Evolutionary conservation across 2,797 vertebrate species (phyloP).

Genomic region (Artibeus jamaicensis): DNA sequence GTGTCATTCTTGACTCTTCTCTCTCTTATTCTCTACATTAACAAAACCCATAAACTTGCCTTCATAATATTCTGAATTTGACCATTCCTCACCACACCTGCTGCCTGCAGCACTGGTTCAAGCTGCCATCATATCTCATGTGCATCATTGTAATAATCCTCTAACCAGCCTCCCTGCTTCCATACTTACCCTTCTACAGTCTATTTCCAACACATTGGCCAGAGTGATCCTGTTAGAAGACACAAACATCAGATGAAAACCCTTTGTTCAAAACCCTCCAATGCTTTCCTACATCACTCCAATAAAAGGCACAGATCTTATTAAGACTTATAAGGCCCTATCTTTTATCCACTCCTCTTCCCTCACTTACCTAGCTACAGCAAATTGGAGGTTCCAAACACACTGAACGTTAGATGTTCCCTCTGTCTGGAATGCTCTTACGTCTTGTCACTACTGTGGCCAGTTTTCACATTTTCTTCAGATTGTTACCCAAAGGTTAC

Average conservation of each 20-base stretch:
- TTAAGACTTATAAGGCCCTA: neutral
- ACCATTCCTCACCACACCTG: neutral
- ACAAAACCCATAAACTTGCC: neutral
- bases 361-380: neutral
- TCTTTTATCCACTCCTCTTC: neutral
- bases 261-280: neutral
- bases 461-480: neutral
- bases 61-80: neutral
- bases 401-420: neutral
- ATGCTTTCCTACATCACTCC: neutral
- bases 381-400: neutral
- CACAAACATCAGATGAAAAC: neutral
- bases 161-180: neutral
- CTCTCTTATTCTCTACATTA: neutral
- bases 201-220: neutral
- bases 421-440: neutral
- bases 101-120: neutral
- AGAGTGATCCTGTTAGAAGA: neutral
- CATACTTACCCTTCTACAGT: neutral
- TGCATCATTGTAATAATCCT: neutral
- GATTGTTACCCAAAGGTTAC: neutral
- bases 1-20: neutral
- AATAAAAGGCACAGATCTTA: neutral
- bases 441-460: too few relatives aligned
- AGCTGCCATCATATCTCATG: neutral